Base-by-base conservation (phyloP, 1,140 invertebrate genomes). In the Brachionus paranguensis region DNA sequence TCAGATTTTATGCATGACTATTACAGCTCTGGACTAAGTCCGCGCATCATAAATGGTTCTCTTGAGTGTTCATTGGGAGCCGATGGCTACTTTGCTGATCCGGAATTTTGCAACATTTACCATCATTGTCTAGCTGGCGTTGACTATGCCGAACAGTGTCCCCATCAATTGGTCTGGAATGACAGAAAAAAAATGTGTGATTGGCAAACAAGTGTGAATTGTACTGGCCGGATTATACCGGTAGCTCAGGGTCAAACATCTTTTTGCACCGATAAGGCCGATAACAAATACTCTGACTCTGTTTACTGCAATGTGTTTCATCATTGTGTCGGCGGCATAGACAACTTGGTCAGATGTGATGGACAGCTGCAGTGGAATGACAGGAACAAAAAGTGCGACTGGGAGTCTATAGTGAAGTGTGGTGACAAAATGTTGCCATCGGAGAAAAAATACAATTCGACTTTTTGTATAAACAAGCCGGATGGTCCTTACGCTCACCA, bases 291-390 rank as follows among this genome's bases (percentile, higher is more conserved):
- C 27, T 27, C 83, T 8, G 83, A 84, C 60, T 45, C 50, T 14
- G 29, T 68, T 64, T 84, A 84, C 60, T 84, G 83, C 27, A 84
- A 84, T 45, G 83, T 84, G 41, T 84, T 68, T 65, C 83, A 84
- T 84, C 45, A 74, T 27, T 84, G 83, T 65, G 41, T 74, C 0
- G 83, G 83, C n/a, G 83, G 83, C 1, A 68, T 84, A 20, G 83
- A 84, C 43, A 84, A 65, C 20, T 43, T 84, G 24, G 60, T 83
- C 20, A 70, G 50, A 33, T 68, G 60, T 64, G 83, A 68, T 64
- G 60, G 60, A 27, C 47, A 74, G 27, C 24, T 55, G 45, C 60
- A 76, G 41, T 84, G 81, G 81, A 68, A 83, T 45, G 68, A 68
- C 45, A 14, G 27, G 5, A 20, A 70, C 0, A 83, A 83, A 70